Base-by-base conservation (phyloP, 2,113 vertebrate genomes). In the Prietella phreatophila region DNA sequence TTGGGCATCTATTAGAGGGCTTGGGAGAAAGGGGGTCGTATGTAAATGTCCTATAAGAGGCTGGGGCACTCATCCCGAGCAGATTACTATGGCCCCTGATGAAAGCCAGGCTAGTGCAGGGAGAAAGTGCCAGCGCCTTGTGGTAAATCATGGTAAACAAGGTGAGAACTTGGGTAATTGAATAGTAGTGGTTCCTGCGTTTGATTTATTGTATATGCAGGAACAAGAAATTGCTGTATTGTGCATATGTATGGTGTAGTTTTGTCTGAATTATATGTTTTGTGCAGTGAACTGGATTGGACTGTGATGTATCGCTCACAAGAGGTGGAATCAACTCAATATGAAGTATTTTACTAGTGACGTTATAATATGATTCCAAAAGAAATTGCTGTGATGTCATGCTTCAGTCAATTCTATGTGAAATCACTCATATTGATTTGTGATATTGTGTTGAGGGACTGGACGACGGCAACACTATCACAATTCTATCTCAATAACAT, bases 41-140 rank as follows among this genome's bases (percentile, higher is more conserved):
- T 96, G 95, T 95, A 95, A 95, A 96, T 96, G 93, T 92, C 93
- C 93, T 92, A 92, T 92, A 94, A 92, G 93, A 94, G 92, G 92
- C 94, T 86, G 82, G 90, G 91, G 93, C 94, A 92, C 91, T 94
- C 92, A 93, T 93, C 93, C 94, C 91, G 90, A 90, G 93, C 93
- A 93, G 94, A 95, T 94, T 94, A 95, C 92, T 83, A 86, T 92
- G 87, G 80, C 86, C 93, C 91, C 91, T 89, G 90, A 91, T 93
- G 93, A 94, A 92, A 94, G 85, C 91, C 73, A 55, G 73, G 19
- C 50, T 19, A 50, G 93, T 91, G 91, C 91, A 91, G 92, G 30
- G 80, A 92, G 89, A 91, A 92, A 93, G 91, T 88, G 91, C 91
- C 92, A 93, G 92, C 91, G 91, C 92, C 85, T 92, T 78, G 91